Conservation (phyloP, 1,140 invertebrate genomes). For the Mesaphorura yosii region DNA sequence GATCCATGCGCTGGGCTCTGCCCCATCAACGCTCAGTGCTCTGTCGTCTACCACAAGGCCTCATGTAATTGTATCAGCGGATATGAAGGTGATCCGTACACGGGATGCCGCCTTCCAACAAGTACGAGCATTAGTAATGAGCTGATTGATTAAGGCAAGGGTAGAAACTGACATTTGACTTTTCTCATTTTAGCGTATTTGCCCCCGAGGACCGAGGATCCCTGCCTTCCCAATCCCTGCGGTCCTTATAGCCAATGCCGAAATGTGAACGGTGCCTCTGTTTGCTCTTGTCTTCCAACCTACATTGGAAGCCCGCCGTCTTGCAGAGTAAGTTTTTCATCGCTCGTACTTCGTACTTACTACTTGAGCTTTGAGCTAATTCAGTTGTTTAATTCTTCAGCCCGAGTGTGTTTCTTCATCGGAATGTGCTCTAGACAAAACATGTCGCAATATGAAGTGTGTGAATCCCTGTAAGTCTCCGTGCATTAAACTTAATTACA, state of each 20-base stretch:
- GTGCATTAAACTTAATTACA: constrained; percentile 35
- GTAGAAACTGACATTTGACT: neutral
- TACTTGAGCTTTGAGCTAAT: too few relatives aligned
- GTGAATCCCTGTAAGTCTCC: constrained; percentile 42
- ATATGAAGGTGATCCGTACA: constrained; percentile 55
- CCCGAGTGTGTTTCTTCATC: constrained; percentile 58
- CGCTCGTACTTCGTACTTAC: too few relatives aligned
- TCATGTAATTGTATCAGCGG: constrained; percentile 63
- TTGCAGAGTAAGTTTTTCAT: too few relatives aligned
- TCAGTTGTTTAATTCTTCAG: too few relatives aligned
- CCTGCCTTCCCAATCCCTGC: constrained; percentile 60
- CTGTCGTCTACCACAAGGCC: constrained; percentile 66
- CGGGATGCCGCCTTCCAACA: too few relatives aligned
- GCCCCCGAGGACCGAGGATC: constrained; percentile 10
- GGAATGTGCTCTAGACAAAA: constrained; percentile 48
- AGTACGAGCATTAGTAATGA: too few relatives aligned
- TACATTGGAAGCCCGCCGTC: constrained; percentile 53
- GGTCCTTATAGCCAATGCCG: constrained; percentile 60
- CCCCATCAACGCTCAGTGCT: constrained; percentile 62
- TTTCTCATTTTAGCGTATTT: constrained; percentile 2
- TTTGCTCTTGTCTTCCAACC: constrained; percentile 48
- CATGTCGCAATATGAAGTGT: constrained; percentile 48
- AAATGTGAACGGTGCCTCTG: constrained; percentile 43
- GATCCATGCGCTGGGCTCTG: constrained; percentile 70
- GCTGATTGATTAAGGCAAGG: neutral